phyloP scores from a whole-genome alignment of 92 coral and sea anemone genomes.

The Porites cylindrica region DNA sequence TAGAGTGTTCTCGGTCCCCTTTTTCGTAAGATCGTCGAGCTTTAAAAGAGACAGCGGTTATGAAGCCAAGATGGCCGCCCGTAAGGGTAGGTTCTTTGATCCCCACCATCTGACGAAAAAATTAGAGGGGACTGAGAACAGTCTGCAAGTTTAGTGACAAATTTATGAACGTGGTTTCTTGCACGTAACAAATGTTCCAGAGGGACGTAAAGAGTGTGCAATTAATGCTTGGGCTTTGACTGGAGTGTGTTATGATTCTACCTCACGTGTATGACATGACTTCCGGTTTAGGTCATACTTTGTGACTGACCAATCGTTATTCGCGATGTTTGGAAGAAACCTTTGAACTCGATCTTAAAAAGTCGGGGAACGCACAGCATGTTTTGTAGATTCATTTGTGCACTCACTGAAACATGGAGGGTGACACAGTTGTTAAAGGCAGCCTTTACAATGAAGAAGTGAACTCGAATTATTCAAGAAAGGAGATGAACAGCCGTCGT shows the following conservation, averaged over 20 bases:
- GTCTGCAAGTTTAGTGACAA: too few relatives aligned
- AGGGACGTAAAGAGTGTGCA: background rate
- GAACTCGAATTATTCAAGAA: slow-evolving; percentile 3
- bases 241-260: too few relatives aligned
- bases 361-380: background rate
- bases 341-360: background rate
- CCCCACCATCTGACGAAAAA: too few relatives aligned
- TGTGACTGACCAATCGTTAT: slow-evolving; percentile 12
- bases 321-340: background rate
- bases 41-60: too few relatives aligned
- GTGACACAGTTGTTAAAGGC: background rate
- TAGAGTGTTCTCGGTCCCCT: too few relatives aligned
- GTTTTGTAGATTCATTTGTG: background rate
- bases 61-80: too few relatives aligned
- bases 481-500: background rate
- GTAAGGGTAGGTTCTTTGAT: too few relatives aligned
- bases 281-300: background rate
- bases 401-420: slow-evolving; percentile 4
- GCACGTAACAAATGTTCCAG: too few relatives aligned
- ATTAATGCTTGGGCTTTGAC: background rate
- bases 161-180: too few relatives aligned
- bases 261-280: slow-evolving; percentile 8
- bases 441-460: slow-evolving; percentile 30
- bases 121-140: too few relatives aligned
- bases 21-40: too few relatives aligned